Percentiles rank a stretch among this genome's conserved stretches.
phyloP scores from a whole-genome alignment of 2,113 vertebrate species.

The Carassius auratus region DNA sequence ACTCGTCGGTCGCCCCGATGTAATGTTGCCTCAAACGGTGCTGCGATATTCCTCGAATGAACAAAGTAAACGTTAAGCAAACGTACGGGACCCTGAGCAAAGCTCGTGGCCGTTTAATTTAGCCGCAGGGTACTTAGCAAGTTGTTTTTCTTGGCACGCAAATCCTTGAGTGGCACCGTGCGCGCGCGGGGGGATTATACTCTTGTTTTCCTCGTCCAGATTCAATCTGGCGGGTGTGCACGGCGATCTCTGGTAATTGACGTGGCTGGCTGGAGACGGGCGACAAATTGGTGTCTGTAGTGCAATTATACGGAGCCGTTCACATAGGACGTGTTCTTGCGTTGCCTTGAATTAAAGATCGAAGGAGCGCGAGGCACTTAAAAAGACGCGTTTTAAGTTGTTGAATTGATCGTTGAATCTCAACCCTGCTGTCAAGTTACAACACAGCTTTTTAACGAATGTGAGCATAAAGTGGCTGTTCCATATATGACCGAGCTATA shows the following conservation, averaged over 20 bases:
- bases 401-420: neutral
- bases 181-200: conserved; percentile 70
- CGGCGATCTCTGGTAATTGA: conserved; percentile 52
- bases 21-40: neutral
- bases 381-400: neutral
- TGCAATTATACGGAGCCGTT: conserved; percentile 16
- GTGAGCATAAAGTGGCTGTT: neutral
- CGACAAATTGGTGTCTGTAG: conserved; percentile 35
- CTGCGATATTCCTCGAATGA: neutral
- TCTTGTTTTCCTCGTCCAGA: conserved; percentile 58
- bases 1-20: neutral
- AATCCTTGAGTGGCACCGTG: conserved; percentile 78
- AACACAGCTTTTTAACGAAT: neutral
- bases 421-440: neutral
- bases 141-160: conserved; percentile 64
- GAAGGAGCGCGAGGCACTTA: neutral
- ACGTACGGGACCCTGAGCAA: conserved; percentile 26
- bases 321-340: neutral
- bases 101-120: conserved; percentile 61
- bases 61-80: neutral
- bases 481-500: neutral
- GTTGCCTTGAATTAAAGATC: neutral
- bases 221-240: conserved; percentile 15
- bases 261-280: conserved; percentile 42
- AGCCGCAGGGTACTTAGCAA: conserved; percentile 65